Percentiles rank a stretch among this genome's conserved stretches.
Evolutionary conservation across 2,797 vertebrate species (phyloP).

Genomic region (Eurystomus glaucurus): DNA sequence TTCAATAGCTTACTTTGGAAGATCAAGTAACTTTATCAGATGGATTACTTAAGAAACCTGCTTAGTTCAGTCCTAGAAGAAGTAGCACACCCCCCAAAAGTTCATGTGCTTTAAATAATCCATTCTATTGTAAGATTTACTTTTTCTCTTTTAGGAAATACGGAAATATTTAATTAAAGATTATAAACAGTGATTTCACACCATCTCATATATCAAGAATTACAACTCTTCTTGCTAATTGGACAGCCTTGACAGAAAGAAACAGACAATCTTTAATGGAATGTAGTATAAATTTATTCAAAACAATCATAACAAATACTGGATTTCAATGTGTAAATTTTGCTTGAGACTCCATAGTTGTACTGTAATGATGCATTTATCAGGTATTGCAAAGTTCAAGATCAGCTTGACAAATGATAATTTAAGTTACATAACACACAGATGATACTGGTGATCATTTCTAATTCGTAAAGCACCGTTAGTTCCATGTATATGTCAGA

Average conservation of each 20-base stretch:
- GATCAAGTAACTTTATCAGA: background rate
- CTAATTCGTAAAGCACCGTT: background rate
- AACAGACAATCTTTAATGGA: background rate
- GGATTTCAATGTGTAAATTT: background rate
- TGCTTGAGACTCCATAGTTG: background rate
- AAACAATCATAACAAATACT: background rate
- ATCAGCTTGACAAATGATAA: background rate
- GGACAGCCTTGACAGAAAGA: background rate
- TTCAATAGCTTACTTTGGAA: conserved; percentile 28
- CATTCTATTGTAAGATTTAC: background rate
- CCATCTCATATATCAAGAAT: background rate
- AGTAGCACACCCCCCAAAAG: background rate
- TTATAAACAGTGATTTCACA: background rate
- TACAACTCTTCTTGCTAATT: background rate
- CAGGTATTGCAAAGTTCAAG: background rate
- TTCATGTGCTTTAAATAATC: background rate
- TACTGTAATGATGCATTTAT: background rate
- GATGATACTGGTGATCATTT: background rate
- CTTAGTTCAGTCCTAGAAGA: background rate
- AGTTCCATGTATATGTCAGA: background rate
- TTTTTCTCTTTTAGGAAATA: background rate
- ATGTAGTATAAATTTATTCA: background rate
- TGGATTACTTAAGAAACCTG: background rate
- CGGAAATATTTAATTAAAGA: background rate
- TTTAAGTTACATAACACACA: background rate